phyloP scores from a whole-genome alignment of 2,797 vertebrate species.

The Melopsittacus undulatus region DNA sequence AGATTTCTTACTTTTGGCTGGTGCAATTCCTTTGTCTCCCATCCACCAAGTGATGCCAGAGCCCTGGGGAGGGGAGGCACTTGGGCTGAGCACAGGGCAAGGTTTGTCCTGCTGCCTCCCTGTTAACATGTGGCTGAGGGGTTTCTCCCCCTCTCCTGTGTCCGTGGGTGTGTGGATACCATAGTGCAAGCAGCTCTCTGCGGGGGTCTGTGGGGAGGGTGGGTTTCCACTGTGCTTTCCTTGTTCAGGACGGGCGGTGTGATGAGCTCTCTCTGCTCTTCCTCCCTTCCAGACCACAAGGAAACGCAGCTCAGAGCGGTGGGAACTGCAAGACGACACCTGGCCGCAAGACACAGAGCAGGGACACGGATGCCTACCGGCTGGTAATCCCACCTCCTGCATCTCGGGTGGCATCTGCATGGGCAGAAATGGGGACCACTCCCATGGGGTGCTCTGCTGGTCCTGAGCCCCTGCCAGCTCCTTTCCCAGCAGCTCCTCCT shows the following conservation, averaged over 20 bases:
- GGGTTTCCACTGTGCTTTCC: neutral
- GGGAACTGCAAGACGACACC: neutral
- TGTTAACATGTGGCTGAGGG: neutral
- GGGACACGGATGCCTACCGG: neutral
- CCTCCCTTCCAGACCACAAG: slow-evolving; percentile 3
- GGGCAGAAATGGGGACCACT: neutral
- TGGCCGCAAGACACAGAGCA: neutral
- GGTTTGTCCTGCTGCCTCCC: neutral
- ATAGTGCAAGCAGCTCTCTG: neutral
- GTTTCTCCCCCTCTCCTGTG: fast-evolving
- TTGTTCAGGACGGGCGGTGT: neutral
- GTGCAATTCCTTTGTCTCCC: neutral
- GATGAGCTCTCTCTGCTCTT: neutral
- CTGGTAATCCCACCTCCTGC: slow-evolving; percentile 11
- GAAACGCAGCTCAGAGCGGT: neutral
- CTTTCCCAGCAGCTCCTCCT: neutral
- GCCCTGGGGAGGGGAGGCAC: neutral
- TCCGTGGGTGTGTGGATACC: neutral
- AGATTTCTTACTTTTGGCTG: neutral
- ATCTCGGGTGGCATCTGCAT: fast-evolving
- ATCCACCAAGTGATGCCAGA: neutral
- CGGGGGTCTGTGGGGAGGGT: neutral
- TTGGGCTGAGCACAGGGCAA: neutral
- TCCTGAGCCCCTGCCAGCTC: neutral
- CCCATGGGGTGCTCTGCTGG: neutral